These are phyloP conservation scores for Malurus splendens DNA, from an alignment of 2,797 vertebrate species.

Conservation along the genomic window DNA sequence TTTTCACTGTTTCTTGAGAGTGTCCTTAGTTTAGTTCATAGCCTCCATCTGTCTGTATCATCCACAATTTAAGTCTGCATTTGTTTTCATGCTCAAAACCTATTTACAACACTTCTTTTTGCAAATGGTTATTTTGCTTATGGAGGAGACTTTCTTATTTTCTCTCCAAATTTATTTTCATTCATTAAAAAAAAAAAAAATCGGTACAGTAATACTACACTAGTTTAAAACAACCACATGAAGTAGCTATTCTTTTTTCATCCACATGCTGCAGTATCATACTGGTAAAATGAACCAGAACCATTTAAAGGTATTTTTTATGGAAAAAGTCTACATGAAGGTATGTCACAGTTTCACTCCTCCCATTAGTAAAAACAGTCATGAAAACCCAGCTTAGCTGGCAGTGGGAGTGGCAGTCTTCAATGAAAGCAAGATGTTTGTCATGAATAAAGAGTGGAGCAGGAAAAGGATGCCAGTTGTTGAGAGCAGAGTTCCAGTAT, in stretches of 20 bases:
- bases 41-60: neutral
- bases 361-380: neutral
- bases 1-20: neutral
- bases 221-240: neutral
- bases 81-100: neutral
- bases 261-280: neutral
- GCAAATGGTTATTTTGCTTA: neutral
- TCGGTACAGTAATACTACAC: neutral
- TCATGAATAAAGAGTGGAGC: neutral
- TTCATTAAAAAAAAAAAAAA: neutral
- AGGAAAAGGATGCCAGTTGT: neutral
- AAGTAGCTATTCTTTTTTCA: neutral
- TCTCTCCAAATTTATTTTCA: neutral
- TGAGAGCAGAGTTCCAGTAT: neutral
- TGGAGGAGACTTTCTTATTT: neutral
- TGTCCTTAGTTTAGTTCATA: neutral
- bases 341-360: neutral
- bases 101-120: neutral
- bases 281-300: neutral
- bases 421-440: neutral
- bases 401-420: neutral
- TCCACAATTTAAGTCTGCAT: neutral
- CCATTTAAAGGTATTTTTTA: neutral
- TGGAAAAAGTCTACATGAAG: neutral
- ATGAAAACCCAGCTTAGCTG: neutral